phyloP scores from a whole-genome alignment of 2,113 vertebrate species.

The Forbesichthys papilliferus region DNA sequence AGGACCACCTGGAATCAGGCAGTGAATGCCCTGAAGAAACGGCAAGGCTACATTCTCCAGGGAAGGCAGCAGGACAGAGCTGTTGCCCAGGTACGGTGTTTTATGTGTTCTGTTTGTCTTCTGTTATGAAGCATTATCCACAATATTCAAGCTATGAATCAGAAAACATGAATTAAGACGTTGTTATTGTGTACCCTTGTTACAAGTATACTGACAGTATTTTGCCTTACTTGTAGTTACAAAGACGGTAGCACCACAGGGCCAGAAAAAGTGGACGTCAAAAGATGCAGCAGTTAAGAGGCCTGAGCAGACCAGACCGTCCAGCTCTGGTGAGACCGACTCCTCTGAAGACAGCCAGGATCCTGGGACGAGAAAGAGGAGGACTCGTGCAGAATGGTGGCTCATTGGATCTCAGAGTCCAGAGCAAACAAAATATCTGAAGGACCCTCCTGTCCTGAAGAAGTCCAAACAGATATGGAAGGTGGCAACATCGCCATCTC shows the following conservation, averaged over 20 bases:
- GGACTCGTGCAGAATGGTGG: constrained; percentile 64
- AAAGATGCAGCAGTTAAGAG: neutral
- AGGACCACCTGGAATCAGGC: neutral
- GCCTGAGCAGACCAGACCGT: neutral
- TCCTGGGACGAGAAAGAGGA: constrained; percentile 55
- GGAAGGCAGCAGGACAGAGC: neutral
- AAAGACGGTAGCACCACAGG: neutral
- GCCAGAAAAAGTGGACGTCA: neutral
- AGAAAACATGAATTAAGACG: too few relatives aligned
- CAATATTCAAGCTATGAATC: too few relatives aligned
- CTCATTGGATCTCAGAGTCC: neutral
- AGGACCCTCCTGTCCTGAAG: neutral
- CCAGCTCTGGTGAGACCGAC: neutral
- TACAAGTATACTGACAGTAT: neutral
- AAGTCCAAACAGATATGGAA: constrained; percentile 19
- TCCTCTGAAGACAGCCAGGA: constrained; percentile 15
- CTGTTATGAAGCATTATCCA: too few relatives aligned
- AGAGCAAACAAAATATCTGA: constrained; percentile 4
- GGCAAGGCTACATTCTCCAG: neutral
- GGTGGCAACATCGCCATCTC: neutral
- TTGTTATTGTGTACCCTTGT: too few relatives aligned
- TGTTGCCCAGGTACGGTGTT: constrained; percentile 32
- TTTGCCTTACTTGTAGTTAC: neutral
- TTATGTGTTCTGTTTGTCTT: neutral
- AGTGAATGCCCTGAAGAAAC: neutral